phyloP scores from a whole-genome alignment of 2,113 vertebrate genomes.

The Urocynchramus pylzowi region DNA sequence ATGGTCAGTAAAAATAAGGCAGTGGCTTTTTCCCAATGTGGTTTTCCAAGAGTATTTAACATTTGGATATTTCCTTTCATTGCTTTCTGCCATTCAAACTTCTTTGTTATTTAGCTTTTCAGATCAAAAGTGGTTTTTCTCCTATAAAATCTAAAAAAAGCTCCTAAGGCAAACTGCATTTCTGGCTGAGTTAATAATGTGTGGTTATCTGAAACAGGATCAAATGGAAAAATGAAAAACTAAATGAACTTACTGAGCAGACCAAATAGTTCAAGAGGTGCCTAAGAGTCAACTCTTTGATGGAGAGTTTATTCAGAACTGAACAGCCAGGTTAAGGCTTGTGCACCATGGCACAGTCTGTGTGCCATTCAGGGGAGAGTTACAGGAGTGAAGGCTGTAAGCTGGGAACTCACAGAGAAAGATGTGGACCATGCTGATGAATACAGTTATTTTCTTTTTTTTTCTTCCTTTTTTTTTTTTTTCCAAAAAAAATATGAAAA shows the following conservation, averaged over 20 bases:
- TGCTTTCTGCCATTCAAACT: not conserved
- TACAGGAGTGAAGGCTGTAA: not conserved
- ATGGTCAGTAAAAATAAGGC: not conserved
- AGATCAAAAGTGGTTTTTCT: not conserved
- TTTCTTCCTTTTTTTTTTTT: no score
- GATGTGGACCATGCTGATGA: not conserved
- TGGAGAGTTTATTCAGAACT: not conserved
- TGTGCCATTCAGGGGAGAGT: not conserved
- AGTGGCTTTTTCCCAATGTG: not conserved
- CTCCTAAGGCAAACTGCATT: not conserved
- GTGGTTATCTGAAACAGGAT: not conserved
- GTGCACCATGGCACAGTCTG: not conserved
- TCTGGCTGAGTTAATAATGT: not conserved
- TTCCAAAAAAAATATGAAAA: no score
- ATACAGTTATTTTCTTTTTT: not conserved
- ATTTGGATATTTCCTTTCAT: conserved; percentile 25
- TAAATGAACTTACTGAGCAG: not conserved
- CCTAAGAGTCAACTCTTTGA: not conserved
- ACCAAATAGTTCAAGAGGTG: not conserved
- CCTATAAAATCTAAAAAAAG: not conserved
- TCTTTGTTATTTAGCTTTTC: not conserved
- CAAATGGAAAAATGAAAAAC: not conserved
- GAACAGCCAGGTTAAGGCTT: not conserved
- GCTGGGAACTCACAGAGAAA: not conserved
- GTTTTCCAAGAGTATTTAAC: conserved; percentile 4